Conservation (phyloP, 1,140 invertebrate genomes). For the Muscidifurax raptorellus region DNA sequence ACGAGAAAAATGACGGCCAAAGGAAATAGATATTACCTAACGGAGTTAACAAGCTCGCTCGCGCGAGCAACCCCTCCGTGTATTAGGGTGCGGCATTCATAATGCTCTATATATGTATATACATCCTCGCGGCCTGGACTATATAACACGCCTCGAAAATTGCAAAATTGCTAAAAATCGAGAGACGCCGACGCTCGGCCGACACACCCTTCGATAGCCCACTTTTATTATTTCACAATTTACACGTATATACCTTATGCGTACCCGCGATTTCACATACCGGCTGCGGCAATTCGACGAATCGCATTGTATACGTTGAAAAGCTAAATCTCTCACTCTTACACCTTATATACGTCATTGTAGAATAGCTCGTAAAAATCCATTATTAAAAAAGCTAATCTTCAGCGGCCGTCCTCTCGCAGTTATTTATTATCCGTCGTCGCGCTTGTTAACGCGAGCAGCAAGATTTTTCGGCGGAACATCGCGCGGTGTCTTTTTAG, state of each 20-base stretch:
- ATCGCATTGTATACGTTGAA: background rate
- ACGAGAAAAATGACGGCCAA: slow-evolving; percentile 64
- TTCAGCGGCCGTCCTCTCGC: background rate
- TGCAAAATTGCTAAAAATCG: slow-evolving; percentile 67
- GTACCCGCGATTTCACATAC: no score
- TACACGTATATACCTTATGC: no score
- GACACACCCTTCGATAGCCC: background rate
- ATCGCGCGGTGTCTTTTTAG: background rate
- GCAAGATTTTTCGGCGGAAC: slow-evolving; percentile 23
- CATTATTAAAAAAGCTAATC: slow-evolving; percentile 39
- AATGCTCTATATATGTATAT: background rate
- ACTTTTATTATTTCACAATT: background rate
- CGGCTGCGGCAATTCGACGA: slow-evolving; percentile 8
- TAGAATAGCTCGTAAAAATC: slow-evolving; percentile 2
- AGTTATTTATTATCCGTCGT: slow-evolving; percentile 22
- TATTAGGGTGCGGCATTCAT: slow-evolving; percentile 58
- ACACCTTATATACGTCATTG: no score
- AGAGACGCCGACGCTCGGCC: background rate
- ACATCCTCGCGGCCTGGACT: no score
- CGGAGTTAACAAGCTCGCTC: slow-evolving; percentile 51
- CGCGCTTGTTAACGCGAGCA: background rate
- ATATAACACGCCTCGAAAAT: slow-evolving; percentile 60
- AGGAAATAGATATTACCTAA: slow-evolving; percentile 74
- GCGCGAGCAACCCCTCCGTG: slow-evolving; percentile 56
- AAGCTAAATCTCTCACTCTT: no score